Conservation (phyloP, 2,113 vertebrate species). For the Cinclus cinclus region DNA sequence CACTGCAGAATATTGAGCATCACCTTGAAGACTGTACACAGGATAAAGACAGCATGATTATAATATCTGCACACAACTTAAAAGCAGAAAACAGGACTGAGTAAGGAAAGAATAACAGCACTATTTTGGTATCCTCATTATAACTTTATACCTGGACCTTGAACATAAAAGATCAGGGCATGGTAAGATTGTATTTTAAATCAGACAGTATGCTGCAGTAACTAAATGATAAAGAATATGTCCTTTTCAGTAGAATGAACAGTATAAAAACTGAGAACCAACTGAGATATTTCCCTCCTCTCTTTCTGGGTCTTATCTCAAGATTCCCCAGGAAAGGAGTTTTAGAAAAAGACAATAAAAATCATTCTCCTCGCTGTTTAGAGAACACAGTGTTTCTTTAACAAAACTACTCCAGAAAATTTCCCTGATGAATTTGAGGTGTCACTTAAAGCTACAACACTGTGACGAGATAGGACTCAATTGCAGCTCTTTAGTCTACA, state of each 20-base stretch:
- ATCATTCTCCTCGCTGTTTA: neutral
- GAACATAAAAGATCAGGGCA: neutral
- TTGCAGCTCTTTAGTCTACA: neutral
- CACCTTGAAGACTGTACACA: neutral
- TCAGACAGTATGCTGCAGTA: neutral
- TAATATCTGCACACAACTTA: neutral
- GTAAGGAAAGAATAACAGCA: neutral
- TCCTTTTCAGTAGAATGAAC: neutral
- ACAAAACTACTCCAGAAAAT: neutral
- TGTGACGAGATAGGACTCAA: neutral
- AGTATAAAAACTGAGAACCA: neutral
- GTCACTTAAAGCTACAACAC: neutral
- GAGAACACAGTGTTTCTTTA: neutral
- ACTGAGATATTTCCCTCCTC: neutral
- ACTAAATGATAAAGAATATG: neutral
- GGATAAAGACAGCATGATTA: neutral
- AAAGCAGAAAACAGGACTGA: neutral
- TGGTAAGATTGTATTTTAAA: neutral
- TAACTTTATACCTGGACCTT: neutral
- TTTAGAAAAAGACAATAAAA: neutral
- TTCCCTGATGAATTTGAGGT: neutral
- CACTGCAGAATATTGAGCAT: neutral
- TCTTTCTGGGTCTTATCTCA: neutral
- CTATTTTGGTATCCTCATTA: neutral
- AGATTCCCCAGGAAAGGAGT: neutral